A percentile compares a stretch with the other conserved stretches of the same genome.
Conservation (phyloP, 2,888 invertebrate species). For the Drosophila mimica region DNA sequence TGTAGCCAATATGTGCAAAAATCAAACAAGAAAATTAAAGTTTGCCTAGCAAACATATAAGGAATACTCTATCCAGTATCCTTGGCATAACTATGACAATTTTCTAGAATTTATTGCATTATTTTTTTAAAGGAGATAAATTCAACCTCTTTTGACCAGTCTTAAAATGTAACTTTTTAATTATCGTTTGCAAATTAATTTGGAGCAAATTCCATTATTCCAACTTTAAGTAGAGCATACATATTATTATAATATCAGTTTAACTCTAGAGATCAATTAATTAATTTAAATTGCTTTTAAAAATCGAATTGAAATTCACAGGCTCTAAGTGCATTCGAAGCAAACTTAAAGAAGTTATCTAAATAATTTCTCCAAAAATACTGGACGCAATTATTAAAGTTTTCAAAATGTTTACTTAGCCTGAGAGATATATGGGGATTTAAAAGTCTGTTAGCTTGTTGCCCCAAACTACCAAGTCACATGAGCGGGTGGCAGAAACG, state of each 20-base stretch:
- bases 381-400: conserved; percentile 26
- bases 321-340: background rate
- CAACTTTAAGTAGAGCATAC: background rate
- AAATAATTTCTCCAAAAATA: conserved; percentile 28
- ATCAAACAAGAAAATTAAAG: background rate
- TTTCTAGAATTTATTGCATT: background rate
- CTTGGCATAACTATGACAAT: background rate
- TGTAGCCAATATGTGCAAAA: background rate
- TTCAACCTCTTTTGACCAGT: background rate
- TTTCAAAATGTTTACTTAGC: conserved; percentile 29
- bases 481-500: background rate
- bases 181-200: background rate
- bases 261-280: background rate
- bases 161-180: background rate
- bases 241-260: background rate
- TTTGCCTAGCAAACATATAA: background rate
- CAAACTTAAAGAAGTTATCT: conserved; percentile 7
- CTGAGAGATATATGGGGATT: conserved; percentile 11
- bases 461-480: background rate
- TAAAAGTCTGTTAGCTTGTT: conserved; percentile 20
- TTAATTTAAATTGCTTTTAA: background rate
- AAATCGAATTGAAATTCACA: background rate
- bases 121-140: background rate
- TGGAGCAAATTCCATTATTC: background rate
- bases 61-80: background rate